These are phyloP conservation scores for Tiliacea citrago DNA, from an alignment of 2,888 invertebrate genomes.

Conservation along the genomic window DNA sequence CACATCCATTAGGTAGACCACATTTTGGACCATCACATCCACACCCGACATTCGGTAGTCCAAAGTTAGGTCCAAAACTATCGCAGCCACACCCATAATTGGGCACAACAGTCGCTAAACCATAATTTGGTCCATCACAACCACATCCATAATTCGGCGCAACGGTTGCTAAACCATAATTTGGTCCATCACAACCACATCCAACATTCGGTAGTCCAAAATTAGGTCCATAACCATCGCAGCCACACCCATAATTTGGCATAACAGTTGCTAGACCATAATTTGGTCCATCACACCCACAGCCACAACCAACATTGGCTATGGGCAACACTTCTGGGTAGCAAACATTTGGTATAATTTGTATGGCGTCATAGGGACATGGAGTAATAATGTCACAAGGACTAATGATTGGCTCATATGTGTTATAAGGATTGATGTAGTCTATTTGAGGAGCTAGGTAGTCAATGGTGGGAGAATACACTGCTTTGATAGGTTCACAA, in stretches of 20 bases:
- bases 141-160: conserved; percentile 19
- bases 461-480: conserved; percentile 49
- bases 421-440: conserved; percentile 15
- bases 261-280: not conserved
- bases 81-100: conserved; percentile 31
- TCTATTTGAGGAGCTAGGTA: conserved; percentile 41
- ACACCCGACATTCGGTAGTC: conserved; percentile 20
- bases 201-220: conserved; percentile 15
- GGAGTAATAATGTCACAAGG: conserved; percentile 46
- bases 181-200: conserved; percentile 26
- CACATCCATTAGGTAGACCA: conserved; percentile 9
- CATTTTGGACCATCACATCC: conserved; percentile 23
- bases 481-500: conserved; percentile 17
- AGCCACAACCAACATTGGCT: conserved; percentile 32
- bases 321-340: conserved; percentile 49
- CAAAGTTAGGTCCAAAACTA: conserved; percentile 16
- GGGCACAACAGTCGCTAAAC: not conserved
- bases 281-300: conserved; percentile 5
- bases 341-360: conserved; percentile 51
- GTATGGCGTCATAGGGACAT: conserved; percentile 43
- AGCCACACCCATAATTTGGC: conserved; percentile 29
- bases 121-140: conserved; percentile 11
- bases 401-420: conserved; percentile 29
- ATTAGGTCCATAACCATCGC: conserved; percentile 11
- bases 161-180: not conserved